Evolutionary conservation across 2,113 vertebrate species (phyloP).

Genomic region (Apeltes quadracus): DNA sequence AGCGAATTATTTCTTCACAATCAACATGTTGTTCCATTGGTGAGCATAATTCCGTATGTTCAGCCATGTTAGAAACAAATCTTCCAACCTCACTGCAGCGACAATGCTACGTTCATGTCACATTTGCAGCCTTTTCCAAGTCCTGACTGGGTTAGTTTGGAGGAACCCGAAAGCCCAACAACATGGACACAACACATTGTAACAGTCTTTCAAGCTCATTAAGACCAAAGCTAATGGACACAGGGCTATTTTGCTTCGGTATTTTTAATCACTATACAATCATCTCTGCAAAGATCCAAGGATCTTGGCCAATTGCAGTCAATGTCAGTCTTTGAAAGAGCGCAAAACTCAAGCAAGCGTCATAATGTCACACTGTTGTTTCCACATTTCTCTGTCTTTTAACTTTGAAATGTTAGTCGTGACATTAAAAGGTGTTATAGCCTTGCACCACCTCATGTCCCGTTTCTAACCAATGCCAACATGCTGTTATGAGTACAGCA

Average conservation of each 20-base stretch:
- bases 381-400: neutral
- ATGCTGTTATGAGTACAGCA: neutral
- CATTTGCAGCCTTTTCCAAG: neutral
- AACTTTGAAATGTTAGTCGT: neutral
- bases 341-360: neutral
- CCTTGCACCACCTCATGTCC: neutral
- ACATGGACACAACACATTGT: neutral
- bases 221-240: neutral
- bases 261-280: neutral
- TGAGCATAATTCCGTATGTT: neutral
- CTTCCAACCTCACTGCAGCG: neutral
- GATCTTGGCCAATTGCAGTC: neutral
- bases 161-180: neutral
- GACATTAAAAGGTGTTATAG: neutral
- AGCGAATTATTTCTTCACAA: neutral
- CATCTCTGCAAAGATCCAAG: neutral
- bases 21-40: neutral
- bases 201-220: neutral
- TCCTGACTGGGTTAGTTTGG: neutral
- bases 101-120: neutral
- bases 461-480: neutral
- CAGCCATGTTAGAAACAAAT: neutral
- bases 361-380: neutral
- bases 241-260: neutral
- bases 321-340: neutral